These are phyloP conservation scores for Willisornis vidua DNA, from an alignment of 2,113 vertebrate genomes.

Conservation along the genomic window DNA sequence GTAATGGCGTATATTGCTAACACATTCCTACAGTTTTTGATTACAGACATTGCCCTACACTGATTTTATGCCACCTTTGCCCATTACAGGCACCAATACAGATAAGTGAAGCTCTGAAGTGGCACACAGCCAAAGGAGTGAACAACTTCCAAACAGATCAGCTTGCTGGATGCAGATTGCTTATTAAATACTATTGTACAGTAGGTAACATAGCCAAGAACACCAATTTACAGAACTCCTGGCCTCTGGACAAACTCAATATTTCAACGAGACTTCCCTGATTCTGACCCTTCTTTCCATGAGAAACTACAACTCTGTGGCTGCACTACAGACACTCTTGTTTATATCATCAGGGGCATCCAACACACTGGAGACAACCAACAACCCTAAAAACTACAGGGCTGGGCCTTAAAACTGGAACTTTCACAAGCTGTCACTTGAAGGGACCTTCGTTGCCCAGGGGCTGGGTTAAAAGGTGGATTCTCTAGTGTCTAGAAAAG, in stretches of 20 bases:
- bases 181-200: background rate
- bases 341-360: background rate
- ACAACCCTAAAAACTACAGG: background rate
- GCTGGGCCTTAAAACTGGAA: too few relatives aligned
- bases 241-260: background rate
- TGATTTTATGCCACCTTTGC: background rate
- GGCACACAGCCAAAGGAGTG: background rate
- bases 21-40: background rate
- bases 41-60: background rate
- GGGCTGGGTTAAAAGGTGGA: background rate
- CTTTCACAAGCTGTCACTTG: background rate
- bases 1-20: background rate
- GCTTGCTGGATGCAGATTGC: background rate
- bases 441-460: background rate
- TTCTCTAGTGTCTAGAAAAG: background rate
- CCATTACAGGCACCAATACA: background rate
- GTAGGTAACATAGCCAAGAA: background rate
- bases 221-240: background rate
- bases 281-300: background rate
- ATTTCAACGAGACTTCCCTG: background rate
- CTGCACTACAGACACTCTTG: background rate
- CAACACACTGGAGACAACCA: accelerated
- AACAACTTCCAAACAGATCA: background rate
- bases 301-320: background rate
- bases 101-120: background rate